Conservation (phyloP, 2,888 invertebrate species). For the Eristalis pertinax region DNA sequence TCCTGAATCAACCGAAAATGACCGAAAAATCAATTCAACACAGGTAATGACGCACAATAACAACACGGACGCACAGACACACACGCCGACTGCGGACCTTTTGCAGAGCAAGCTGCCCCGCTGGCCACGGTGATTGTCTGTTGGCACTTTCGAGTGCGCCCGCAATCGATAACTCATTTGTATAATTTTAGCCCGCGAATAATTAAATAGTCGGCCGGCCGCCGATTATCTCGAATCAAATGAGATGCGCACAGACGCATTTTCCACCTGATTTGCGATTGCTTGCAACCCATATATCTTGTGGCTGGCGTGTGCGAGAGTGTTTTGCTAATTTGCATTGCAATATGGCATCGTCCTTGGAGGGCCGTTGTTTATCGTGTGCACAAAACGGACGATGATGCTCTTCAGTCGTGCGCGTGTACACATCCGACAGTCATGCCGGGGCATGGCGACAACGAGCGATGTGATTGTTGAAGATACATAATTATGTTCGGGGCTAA, state of each 20-base stretch:
- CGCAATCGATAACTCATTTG: constrained; percentile 43
- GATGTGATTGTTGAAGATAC: background rate
- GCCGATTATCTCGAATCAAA: constrained; percentile 54
- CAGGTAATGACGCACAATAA: background rate
- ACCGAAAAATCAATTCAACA: background rate
- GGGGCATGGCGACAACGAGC: background rate
- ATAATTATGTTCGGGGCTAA: constrained; percentile 16
- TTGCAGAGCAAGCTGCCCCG: background rate
- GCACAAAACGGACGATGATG: constrained; percentile 35
- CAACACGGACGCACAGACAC: background rate
- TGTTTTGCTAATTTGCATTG: constrained; percentile 62
- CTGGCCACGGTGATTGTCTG: constrained; percentile 16
- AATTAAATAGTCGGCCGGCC: constrained; percentile 49
- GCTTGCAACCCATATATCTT: constrained; percentile 55
- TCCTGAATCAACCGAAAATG: background rate
- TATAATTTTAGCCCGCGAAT: constrained; percentile 37
- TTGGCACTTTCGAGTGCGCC: background rate
- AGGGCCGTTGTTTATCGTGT: constrained; percentile 54
- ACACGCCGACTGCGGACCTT: background rate
- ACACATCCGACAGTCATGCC: constrained; percentile 21
- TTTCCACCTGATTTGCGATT: constrained; percentile 65
- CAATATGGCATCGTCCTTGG: constrained; percentile 46
- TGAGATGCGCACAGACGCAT: constrained; percentile 44
- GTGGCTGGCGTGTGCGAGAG: constrained; percentile 20
- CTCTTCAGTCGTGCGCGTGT: background rate